Conservation (phyloP, 2,888 invertebrate species). For the Tuberolachnus salignus region DNA sequence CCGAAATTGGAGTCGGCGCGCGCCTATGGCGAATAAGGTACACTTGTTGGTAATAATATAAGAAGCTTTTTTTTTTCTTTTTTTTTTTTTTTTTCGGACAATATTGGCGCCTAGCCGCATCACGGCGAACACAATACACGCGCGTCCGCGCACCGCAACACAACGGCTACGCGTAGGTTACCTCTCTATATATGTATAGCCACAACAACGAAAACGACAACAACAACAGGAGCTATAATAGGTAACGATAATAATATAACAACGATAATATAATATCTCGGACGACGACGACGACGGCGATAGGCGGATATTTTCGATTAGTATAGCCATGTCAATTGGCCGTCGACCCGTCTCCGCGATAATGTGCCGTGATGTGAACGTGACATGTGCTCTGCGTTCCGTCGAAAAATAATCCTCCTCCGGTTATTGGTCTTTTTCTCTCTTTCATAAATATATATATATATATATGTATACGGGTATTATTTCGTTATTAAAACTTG, state of each 20-base stretch:
- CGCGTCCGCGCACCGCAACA: neutral
- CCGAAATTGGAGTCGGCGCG: no score
- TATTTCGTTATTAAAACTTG: constrained; percentile 50
- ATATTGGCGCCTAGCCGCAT: constrained; percentile 8
- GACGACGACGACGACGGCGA: neutral
- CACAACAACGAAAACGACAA: neutral
- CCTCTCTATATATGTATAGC: neutral
- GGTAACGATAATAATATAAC: neutral
- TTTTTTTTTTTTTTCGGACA: no score
- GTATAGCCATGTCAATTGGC: constrained; percentile 53
- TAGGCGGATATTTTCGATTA: constrained; percentile 53
- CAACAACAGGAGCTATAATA: constrained; percentile 4
- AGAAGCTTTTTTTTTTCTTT: no score
- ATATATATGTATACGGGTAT: neutral
- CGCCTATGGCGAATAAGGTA: no score
- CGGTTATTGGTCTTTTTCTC: constrained; percentile 53
- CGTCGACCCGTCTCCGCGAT: constrained; percentile 51
- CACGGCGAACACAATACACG: constrained; percentile 2
- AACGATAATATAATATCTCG: constrained; percentile 26
- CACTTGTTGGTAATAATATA: neutral
- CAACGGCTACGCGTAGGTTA: neutral
- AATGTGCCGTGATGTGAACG: constrained; percentile 56
- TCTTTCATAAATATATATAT: constrained; percentile 23
- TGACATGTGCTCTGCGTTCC: constrained; percentile 52
- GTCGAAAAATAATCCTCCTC: constrained; percentile 52